These are phyloP conservation scores for Sicus ferrugineus DNA, from an alignment of 2,888 invertebrate genomes.

Conservation along the genomic window DNA sequence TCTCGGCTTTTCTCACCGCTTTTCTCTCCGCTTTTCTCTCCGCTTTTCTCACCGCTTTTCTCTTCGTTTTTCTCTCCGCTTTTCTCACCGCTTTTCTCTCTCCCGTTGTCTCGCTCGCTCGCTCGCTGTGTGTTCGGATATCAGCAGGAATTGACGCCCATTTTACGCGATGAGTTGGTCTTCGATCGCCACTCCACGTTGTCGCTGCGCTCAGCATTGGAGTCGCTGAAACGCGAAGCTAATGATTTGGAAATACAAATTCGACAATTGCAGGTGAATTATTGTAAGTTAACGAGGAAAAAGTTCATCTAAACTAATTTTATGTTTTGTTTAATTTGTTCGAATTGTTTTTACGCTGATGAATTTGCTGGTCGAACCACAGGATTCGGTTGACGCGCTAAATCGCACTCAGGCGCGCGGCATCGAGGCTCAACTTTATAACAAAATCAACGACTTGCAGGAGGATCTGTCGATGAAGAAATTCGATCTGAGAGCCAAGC, in stretches of 20 bases:
- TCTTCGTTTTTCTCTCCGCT: too few species aligned
- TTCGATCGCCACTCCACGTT: conserved; percentile 78
- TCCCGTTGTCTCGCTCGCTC: not conserved
- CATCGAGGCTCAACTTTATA: conserved; percentile 83
- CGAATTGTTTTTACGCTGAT: conserved; percentile 7
- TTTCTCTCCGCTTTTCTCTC: conserved; percentile 19
- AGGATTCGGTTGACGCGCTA: conserved; percentile 85
- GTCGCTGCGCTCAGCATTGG: conserved; percentile 77
- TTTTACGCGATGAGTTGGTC: conserved; percentile 83
- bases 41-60: too few species aligned
- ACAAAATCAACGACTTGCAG: conserved; percentile 94
- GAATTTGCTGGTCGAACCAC: not conserved
- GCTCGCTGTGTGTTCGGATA: too few species aligned
- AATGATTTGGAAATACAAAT: conserved; percentile 86
- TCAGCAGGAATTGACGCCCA: conserved; percentile 74
- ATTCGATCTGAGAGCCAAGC: conserved; percentile 91
- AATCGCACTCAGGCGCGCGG: conserved; percentile 80
- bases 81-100: too few species aligned
- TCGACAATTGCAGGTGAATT: conserved; percentile 75
- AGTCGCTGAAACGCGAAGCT: conserved; percentile 83
- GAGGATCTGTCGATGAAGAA: conserved; percentile 94
- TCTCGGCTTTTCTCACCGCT: not conserved
- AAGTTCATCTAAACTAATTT: not conserved
- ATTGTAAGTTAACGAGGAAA: too few species aligned
- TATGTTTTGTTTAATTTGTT: not conserved